phyloP scores from a whole-genome alignment of 1,140 invertebrate species.

The Drosophila tropicalis region DNA sequence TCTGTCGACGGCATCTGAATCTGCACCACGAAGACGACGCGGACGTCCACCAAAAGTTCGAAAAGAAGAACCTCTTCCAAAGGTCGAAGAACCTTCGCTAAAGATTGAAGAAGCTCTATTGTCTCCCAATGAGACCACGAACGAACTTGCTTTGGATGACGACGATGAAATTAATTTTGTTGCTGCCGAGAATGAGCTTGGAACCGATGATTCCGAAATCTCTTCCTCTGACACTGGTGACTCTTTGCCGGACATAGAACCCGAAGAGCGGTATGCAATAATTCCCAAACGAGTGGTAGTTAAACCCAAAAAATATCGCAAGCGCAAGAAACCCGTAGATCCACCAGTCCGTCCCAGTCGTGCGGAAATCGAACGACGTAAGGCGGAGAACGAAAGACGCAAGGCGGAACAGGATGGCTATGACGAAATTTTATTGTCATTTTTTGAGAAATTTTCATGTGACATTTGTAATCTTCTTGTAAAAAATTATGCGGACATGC shows the following conservation, averaged over 20 bases:
- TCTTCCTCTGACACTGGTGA: conserved; percentile 49
- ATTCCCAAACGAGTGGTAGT: conserved; percentile 73
- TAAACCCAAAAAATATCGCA: conserved; percentile 76
- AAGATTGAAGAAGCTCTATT: no score
- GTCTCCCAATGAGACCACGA: conserved; percentile 26
- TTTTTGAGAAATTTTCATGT: conserved; percentile 75
- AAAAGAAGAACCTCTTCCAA: background rate
- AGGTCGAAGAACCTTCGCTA: no score
- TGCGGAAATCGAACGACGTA: conserved; percentile 64
- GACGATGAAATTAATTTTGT: conserved; percentile 47
- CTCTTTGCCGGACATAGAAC: conserved; percentile 59
- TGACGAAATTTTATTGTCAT: conserved; percentile 68
- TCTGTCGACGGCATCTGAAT: conserved; percentile 21
- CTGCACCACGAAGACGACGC: conserved; percentile 23
- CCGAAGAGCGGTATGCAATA: conserved; percentile 68
- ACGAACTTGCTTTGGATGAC: conserved; percentile 45
- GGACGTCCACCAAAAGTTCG: background rate
- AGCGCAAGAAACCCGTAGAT: conserved; percentile 66
- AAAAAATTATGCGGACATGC: conserved; percentile 72
- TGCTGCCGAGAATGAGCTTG: conserved; percentile 46
- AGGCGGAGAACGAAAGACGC: conserved; percentile 33
- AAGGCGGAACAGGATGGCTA: conserved; percentile 62
- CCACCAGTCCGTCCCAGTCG: conserved; percentile 68
- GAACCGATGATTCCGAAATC: conserved; percentile 58
- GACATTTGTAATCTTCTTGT: conserved; percentile 70